Evolutionary conservation across 2,113 vertebrate genomes (phyloP), one percentile per base, ranked within the genome.

Genomic region (Oryzias curvinotus): DNA sequence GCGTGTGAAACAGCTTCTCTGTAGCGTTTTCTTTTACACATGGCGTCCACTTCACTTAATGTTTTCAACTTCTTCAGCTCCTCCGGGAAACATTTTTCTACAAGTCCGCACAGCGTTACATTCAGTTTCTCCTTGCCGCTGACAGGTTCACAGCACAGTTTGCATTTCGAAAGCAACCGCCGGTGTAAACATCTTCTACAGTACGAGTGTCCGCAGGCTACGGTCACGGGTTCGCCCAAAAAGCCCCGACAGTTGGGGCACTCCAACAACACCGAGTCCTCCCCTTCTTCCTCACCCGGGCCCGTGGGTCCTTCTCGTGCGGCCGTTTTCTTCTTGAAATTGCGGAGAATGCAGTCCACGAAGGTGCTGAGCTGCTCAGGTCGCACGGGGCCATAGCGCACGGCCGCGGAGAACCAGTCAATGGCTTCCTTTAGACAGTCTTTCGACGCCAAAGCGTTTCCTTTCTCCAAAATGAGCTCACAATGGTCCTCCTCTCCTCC

Each of bases 61-160:
- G 70, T 71, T 68, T 90, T 89, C 1, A 73, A 85, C 42, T 66
- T 81, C 50, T 85, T 77, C 64, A 87, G 72, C 67, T 94, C 92
- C 13, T 73, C 86, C 2, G 95, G 95, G 85, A 95, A 95, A 93
- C 94, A 96, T 84, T 96, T 98, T 5, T 94, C 93, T 1, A 94
- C 62, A 41, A 98, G 87, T 75, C 91, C 93, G 63, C 75, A 87
- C 14, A 98, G 88, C 0, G 94, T 78, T 3, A 98, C 95, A 30
- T 92, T 95, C 0, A 44, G 42, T 26, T 83, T 85, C 30, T 63
- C 62, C 41, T 81, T 73, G 7, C 45, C 62, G 41, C 46, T 55
- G 0, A 85, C 65, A 69, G 85, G 25, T 75, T 92, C 93, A 4
- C 80, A 56, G 83, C 96, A 97, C 50, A 91, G 80, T 65, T 88